phyloP scores from a whole-genome alignment of 2,888 invertebrate species.

The Lycocerus yunnanus region DNA sequence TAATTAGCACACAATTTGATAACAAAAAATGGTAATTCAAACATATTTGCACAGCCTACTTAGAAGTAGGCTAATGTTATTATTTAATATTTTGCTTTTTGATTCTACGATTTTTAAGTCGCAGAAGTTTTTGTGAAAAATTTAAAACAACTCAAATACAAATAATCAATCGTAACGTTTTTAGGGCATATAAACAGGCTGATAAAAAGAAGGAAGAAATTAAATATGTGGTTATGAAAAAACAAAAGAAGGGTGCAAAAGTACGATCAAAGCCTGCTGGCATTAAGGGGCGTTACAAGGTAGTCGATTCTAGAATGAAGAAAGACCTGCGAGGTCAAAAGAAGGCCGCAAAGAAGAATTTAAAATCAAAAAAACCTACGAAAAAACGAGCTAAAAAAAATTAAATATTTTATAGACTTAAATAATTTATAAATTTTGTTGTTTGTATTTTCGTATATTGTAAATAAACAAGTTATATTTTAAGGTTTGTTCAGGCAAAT shows the following conservation, averaged over 20 bases:
- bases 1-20: too few relatives aligned
- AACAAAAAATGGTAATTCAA: too few relatives aligned
- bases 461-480: neutral
- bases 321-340: slow-evolving; percentile 82
- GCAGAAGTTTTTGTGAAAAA: too few relatives aligned
- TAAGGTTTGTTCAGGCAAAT: too few relatives aligned
- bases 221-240: slow-evolving; percentile 93
- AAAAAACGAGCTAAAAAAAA: neutral
- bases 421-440: neutral
- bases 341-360: slow-evolving; percentile 30
- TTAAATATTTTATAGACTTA: neutral
- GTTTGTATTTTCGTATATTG: neutral
- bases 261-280: slow-evolving; percentile 80
- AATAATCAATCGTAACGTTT: too few relatives aligned
- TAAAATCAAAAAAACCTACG: neutral
- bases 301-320: slow-evolving; percentile 97
- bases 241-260: slow-evolving; percentile 78
- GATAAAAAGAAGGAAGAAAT: slow-evolving; percentile 86
- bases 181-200: slow-evolving; percentile 89
- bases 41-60: too few relatives aligned
- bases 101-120: too few relatives aligned
- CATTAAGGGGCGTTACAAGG: slow-evolving; percentile 88
- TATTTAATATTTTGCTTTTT: too few relatives aligned
- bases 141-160: too few relatives aligned
- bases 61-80: too few relatives aligned